Percentiles rank a stretch among this genome's conserved stretches.
Conservation (phyloP, 2,797 vertebrate genomes). For the Avahi laniger region DNA sequence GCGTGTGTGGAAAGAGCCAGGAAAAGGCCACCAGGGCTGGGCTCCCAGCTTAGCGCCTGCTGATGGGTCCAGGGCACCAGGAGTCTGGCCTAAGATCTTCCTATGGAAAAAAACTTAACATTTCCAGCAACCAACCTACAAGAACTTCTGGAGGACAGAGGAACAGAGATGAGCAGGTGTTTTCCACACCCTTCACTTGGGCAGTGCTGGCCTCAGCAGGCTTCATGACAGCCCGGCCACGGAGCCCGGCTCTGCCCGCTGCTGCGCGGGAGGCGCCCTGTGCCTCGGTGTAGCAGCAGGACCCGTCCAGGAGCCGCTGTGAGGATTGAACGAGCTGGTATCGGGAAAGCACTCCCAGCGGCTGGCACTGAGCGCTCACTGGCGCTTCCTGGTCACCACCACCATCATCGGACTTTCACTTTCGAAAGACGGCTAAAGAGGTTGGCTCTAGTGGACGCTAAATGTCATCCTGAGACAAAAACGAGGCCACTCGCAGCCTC, state of each 20-base stretch:
- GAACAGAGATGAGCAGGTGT: accelerated
- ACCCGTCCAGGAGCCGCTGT: too few relatives aligned
- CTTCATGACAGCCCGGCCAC: accelerated
- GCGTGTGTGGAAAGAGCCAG: neutral
- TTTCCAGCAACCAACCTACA: neutral
- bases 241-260: neutral
- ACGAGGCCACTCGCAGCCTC: neutral
- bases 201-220: neutral
- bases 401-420: too few relatives aligned
- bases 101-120: neutral
- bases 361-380: neutral
- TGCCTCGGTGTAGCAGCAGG: neutral
- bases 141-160: neutral
- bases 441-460: neutral
- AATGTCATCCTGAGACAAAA: neutral
- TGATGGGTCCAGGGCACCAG: accelerated
- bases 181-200: neutral
- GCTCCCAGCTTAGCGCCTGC: accelerated
- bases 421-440: neutral
- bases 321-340: neutral
- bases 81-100: neutral
- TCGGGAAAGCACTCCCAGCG: neutral
- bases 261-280: accelerated
- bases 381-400: neutral
- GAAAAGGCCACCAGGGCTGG: accelerated